These are phyloP conservation scores for Aplodontia rufa DNA, from an alignment of 2,113 vertebrate species.

Conservation along the genomic window DNA sequence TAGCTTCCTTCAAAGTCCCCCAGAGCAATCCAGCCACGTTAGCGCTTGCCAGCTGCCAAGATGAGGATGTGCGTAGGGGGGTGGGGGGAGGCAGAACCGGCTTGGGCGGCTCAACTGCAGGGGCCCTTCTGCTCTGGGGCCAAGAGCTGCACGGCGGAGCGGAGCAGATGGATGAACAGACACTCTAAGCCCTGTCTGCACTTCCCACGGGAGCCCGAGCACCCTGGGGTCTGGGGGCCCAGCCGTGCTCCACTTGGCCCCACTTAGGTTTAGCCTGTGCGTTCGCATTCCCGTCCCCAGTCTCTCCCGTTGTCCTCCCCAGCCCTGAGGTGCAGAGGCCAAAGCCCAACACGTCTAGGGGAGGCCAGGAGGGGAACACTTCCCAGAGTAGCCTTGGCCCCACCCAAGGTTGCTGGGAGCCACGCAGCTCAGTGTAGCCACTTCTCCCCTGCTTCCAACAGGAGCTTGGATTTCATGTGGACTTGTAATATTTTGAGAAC, in stretches of 20 bases:
- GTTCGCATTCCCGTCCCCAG: neutral
- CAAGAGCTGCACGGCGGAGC: neutral
- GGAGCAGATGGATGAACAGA: neutral
- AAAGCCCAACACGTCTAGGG: too few species aligned
- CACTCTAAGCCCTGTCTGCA: neutral
- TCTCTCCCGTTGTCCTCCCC: neutral
- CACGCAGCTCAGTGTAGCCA: neutral
- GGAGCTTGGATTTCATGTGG: neutral
- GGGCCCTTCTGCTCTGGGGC: neutral
- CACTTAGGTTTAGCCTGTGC: accelerated
- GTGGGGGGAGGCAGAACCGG: neutral
- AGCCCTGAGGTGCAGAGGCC: neutral
- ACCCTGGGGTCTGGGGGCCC: neutral
- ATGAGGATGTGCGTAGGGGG: neutral
- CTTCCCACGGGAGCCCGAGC: neutral
- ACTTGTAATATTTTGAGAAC: neutral
- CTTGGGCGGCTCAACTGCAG: neutral
- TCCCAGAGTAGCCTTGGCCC: neutral
- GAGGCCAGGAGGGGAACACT: neutral
- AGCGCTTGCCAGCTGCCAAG: slow-evolving; percentile 43
- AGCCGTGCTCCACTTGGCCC: accelerated
- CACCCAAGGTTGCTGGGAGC: accelerated
- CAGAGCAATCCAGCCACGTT: slow-evolving; percentile 56
- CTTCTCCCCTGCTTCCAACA: neutral
- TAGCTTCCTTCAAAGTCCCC: slow-evolving; percentile 59